Evolutionary conservation across 2,888 invertebrate genomes (phyloP), one percentile per base, ranked within the genome.

Genomic region (Gandaritis pyraliata): DNA sequence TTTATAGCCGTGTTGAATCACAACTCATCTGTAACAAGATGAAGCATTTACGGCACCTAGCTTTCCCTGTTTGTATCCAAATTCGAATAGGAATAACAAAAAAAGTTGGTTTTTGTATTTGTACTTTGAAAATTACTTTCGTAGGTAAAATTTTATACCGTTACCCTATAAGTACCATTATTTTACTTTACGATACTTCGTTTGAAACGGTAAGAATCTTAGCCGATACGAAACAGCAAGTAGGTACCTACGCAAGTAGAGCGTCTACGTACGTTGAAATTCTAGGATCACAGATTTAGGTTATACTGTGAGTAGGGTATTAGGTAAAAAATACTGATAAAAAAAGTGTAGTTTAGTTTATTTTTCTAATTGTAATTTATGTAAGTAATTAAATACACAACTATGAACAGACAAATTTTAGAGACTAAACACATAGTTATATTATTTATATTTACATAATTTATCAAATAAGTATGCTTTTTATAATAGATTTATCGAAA

Each of bases 401-500:
- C 83, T 86, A 83, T 86, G 70, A 85, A 86, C 83, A 85, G 73
- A 80, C 73, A 73, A 65, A 72, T 72, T 68, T 47, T 72, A 58
- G 39, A 56, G 51, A 58, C 50, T 68, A 67, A 59, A 68, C 59
- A 45, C 53, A 60, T 23, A 33, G 33, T 61, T 52, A 61, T 50
- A 16, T 61, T 30, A 36, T 58, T 38, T 55, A 70, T 82, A 81
- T 82, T 74, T 82, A 82, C 82, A 82, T 74, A 61, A 65, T 70
- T 67, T 69, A 71, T 65, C 56, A 55, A 68, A 66, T 58, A 67
- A 1, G 65, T 58, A 67, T 66, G 53, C 41, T 58, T 64, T 66
- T 68, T 60, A 58, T 64, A 65, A 60, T 60, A 58, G 49, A 66
- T 62, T 50, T 49, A 65, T 62, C 55, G 56, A 64, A 60, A 64